Evolutionary conservation across 2,888 invertebrate species (phyloP), one percentile per base, ranked within the genome.

Genomic region (Beris morrisii): DNA sequence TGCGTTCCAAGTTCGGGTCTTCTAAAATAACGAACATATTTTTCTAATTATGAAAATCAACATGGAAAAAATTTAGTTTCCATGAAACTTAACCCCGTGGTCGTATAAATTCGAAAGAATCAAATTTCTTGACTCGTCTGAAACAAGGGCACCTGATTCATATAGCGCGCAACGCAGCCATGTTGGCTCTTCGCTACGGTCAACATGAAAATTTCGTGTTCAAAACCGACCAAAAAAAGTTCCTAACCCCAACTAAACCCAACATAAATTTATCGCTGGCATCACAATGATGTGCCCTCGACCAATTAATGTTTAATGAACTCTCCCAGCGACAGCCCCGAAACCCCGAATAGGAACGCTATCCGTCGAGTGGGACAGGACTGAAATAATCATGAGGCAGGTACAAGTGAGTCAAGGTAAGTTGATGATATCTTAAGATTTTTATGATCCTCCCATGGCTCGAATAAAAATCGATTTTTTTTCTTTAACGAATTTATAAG

Each of bases 291-390:
- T 7, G 38, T 38, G 38, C 38, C 66, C 30, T 54, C 46, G 53
- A 52, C 66, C 66, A 68, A 68, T 68, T 66, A 68, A 68, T 68
- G 58, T 68, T 66, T 66, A 66, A 68, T 68, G 68, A 68, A 68
- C 66, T 68, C 50, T n/a, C 38, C 52, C 22, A 22, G 22, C 50
- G 56, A 57, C 43, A 32, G 11, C 32, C 30, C 28, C 48, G 13
- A 13, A 45, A 46, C 22, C 9, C 9, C 32, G 38, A 50, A n/a
- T 38, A 32, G 12, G 22, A 52, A 38, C 38, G 50, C 32, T 38
- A 44, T 30, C 5, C 32, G 11, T 15, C 32, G 52, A 22, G 31
- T 52, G 9, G 32, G 50, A 28, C 38, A 50, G 52, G 38, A 52
- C 30, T 53, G 45, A 45, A 44, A 55, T 53, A 30, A 46, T 28